Conservation (phyloP, 2,888 invertebrate species). For the Allygus modestus region DNA sequence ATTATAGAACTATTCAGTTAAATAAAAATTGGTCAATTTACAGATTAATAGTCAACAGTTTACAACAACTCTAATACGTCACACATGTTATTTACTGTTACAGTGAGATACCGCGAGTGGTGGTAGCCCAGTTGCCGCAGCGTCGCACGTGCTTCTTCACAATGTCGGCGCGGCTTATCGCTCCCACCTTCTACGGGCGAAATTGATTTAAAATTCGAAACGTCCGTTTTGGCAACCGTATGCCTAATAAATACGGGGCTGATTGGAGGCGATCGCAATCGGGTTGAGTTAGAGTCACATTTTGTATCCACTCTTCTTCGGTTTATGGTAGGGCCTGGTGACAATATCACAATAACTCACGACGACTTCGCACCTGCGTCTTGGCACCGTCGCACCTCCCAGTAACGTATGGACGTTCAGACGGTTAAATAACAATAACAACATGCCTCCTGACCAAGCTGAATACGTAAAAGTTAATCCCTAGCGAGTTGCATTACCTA, state of each 20-base stretch:
- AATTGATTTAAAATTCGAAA: constrained; percentile 56
- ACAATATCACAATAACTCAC: constrained; percentile 56
- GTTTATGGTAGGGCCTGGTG: constrained; percentile 24
- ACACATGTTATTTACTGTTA: too few relatives aligned
- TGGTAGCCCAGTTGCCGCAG: too few relatives aligned
- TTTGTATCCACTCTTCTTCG: constrained; percentile 11
- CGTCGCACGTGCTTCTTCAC: constrained; percentile 15
- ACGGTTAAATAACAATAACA: too few relatives aligned
- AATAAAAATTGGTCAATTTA: too few relatives aligned
- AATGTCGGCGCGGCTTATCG: background rate
- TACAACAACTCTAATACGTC: too few relatives aligned
- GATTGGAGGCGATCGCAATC: constrained; percentile 53
- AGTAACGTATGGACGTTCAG: background rate
- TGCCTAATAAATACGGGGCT: constrained; percentile 32
- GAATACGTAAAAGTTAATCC: too few relatives aligned
- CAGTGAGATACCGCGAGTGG: too few relatives aligned
- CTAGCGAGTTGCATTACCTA: too few relatives aligned
- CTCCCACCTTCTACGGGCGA: constrained; percentile 54
- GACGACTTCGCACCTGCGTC: background rate
- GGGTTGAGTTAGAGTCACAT: constrained; percentile 8
- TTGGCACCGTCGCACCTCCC: background rate
- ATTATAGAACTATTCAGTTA: too few relatives aligned
- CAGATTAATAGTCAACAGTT: too few relatives aligned
- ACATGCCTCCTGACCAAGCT: too few relatives aligned
- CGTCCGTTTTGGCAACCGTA: constrained; percentile 46